Conservation (phyloP, 1,140 invertebrate species). For the Trialeurodes vaporariorum region DNA sequence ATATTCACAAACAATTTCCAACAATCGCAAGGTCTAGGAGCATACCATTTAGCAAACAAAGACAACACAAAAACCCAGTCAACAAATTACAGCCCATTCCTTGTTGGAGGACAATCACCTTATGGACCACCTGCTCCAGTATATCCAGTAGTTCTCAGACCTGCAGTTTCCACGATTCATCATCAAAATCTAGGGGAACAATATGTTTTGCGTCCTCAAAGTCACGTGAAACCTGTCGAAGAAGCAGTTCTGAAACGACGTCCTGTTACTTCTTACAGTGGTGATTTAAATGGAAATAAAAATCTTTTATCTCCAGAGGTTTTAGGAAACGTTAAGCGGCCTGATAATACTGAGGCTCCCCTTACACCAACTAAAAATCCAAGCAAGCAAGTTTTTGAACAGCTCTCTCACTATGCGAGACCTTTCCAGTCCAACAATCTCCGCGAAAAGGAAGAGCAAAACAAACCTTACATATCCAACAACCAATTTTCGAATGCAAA, state of each 20-base stretch:
- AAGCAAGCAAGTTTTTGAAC: conserved; percentile 20
- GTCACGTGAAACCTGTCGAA: neutral
- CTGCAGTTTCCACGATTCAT: neutral
- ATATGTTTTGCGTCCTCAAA: neutral
- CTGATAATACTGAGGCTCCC: neutral
- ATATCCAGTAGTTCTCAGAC: neutral
- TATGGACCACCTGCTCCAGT: neutral
- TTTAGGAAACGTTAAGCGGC: neutral
- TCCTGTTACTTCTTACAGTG: neutral
- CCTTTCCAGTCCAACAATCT: conserved; percentile 16
- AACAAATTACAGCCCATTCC: neutral
- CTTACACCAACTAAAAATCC: conserved; percentile 2
- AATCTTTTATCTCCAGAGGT: neutral
- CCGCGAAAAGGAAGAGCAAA: neutral
- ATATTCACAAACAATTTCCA: neutral
- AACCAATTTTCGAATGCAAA: neutral
- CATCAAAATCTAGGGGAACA: neutral
- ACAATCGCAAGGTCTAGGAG: neutral
- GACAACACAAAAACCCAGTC: neutral
- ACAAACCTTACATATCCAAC: neutral
- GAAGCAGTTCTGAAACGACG: neutral
- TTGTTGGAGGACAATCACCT: neutral
- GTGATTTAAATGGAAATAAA: neutral
- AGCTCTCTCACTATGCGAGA: conserved; percentile 21
- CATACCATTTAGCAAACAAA: neutral